Base-by-base conservation (phyloP, 1,140 invertebrate genomes). In the Trichomalopsis sarcophagae region DNA sequence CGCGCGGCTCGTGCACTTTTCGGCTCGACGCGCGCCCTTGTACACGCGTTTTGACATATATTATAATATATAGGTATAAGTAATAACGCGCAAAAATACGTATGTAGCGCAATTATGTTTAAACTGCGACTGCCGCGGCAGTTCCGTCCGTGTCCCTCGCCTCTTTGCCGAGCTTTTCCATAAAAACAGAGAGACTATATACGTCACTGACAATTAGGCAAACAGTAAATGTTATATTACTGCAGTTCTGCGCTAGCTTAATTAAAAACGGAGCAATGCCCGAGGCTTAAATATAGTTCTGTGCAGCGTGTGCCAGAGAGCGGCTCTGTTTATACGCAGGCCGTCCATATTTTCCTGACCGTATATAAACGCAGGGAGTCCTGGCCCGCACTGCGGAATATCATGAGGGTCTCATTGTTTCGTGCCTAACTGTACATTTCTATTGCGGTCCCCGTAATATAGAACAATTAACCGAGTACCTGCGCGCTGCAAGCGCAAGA, bases 401-500 rank as follows among this genome's bases (percentile, higher is more conserved):
- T 62, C 55, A 62, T 62, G 55, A 62, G 55, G 21, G 55, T n/a
- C 21, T n/a, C 21, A n/a, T 62, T 62, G 55, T 62, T 6, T 68
- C 11, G 3, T 17, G 86, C 86, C 85, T 88, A 88, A 87, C 82
- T 85, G 82, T 87, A 87, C 17, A 62, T 62, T 71, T 30, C 68
- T 71, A 71, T 89, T 87, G 82, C 84, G 79, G 71, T 0, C 0
- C 1, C 68, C 27, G 82, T 73, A 87, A 89, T 87, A 89, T 87
- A 88, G 77, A 89, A 87, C 77, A 68, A 84, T 87, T 50, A 78
- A 81, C 76, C 84, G 86, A 21, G 80, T 84, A 23, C 36, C 68
- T 71, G 68, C 68, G 79, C 66, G 13, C 36, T 44, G 40, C 68
- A 73, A 33, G 80, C 68, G 27, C 2, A 2, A 21, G 44, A 74